Conservation (phyloP, 2,888 invertebrate species). For the Teleogryllus oceanicus region DNA sequence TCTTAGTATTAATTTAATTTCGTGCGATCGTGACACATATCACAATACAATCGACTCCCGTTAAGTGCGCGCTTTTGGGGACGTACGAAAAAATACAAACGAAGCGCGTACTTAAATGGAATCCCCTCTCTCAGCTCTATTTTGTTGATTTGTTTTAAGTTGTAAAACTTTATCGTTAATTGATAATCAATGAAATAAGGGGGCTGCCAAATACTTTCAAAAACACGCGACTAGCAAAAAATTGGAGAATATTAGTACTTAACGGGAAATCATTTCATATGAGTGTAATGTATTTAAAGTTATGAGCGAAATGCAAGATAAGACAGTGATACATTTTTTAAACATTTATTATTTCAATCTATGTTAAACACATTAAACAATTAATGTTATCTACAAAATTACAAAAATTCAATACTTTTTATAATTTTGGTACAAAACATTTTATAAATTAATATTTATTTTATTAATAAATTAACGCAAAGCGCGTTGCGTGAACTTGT, state of each 20-base stretch:
- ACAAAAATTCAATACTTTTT: not conserved
- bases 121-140: no score
- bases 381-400: not conserved
- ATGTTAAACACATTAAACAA: not conserved
- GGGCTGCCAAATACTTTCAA: no score
- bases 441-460: slow-evolving; percentile 11
- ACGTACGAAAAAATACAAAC: no score
- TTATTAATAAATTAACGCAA: not conserved
- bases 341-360: not conserved
- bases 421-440: not conserved
- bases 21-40: not conserved
- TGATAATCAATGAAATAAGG: no score
- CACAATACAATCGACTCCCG: not conserved
- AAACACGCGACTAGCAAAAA: no score
- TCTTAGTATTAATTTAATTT: not conserved
- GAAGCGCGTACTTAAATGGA: no score
- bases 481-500: not conserved
- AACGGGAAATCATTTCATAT: no score
- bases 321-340: not conserved
- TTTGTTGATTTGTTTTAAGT: no score
- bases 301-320: not conserved
- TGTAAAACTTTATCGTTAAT: no score
- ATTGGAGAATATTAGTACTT: no score
- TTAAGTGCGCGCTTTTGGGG: no score
- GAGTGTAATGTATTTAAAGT: not conserved